Conservation (phyloP, 2,113 vertebrate species). For the Limanda limanda region DNA sequence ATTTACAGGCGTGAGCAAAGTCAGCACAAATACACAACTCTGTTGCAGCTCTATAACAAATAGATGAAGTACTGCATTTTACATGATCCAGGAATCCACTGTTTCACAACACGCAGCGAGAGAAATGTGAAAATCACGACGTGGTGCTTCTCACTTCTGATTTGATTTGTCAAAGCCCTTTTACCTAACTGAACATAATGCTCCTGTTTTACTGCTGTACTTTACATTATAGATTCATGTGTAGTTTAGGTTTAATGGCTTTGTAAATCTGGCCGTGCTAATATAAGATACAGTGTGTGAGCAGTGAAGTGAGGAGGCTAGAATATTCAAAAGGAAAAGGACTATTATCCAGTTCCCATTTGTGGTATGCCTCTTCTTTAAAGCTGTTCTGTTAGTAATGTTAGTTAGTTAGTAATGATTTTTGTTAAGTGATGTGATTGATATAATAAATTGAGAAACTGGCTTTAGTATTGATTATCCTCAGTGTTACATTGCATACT, state of each 20-base stretch:
- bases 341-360: neutral
- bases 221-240: conserved; percentile 3
- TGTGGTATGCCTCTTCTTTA: neutral
- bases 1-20: conserved; percentile 8
- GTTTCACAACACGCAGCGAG: neutral
- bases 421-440: too few relatives aligned
- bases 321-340: neutral
- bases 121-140: neutral
- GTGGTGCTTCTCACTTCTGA: neutral
- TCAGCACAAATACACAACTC: conserved; percentile 25
- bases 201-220: conserved; percentile 9
- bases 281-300: neutral
- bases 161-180: neutral
- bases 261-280: conserved; percentile 1
- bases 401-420: too few relatives aligned
- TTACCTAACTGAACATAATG: conserved; percentile 5
- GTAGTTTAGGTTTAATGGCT: conserved; percentile 6
- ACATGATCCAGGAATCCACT: conserved; percentile 16
- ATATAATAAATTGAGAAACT: too few relatives aligned
- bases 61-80: conserved; percentile 35
- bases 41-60: conserved; percentile 12
- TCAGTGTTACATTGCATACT: too few relatives aligned
- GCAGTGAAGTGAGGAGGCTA: neutral
- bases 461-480: too few relatives aligned
- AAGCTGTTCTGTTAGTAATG: too few relatives aligned